Evolutionary conservation across 2,888 invertebrate species (phyloP), one percentile per base, ranked within the genome.

Genomic region (Loripinus fragilis): DNA sequence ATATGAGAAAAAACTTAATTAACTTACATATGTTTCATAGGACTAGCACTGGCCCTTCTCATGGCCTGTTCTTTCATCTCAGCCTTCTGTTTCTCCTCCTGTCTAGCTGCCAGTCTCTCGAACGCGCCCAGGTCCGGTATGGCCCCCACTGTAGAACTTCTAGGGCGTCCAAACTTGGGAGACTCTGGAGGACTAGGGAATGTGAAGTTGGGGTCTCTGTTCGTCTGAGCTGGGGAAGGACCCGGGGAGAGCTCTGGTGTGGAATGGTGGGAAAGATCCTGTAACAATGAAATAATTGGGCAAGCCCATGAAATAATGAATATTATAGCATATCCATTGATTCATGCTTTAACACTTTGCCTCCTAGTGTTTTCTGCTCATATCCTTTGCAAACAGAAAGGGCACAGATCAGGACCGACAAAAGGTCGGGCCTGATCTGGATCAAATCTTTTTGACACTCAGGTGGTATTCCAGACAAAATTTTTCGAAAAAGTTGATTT

Each of bases 11-110:
- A n/a, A n/a, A n/a, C n/a, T n/a, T n/a, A n/a, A n/a, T 41, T 7
- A 41, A 84, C 90, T 89, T 88, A 93, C 94, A 94, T 93, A 78
- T 93, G 93, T 88, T 93, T 92, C 89, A 94, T 92, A 30, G 94
- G 93, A 74, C 92, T 93, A 60, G 90, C 91, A 74, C 87, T 88
- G 38, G 80, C 78, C 48, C 82, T 33, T 35, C 85, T 71, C 33
- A 68, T 80, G 28, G 83, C 85, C 25, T 77, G 84, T 50, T 81
- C 83, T 28, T 76, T 85, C 52, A 68, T 71, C 33, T 81, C 80
- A 25, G 69, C 72, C n/a, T 65, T 74, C 67, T 72, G 75, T 68
- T 67, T 73, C 69, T 77, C 71, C 45, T 80, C 78, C 30, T 76
- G 70, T 45, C 71, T 72, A 25, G 75, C 78, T 20, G 79, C 74